Evolutionary conservation across 2,888 invertebrate species (phyloP), one percentile per base, ranked within the genome.

Genomic region (Ormyrus thymus): DNA sequence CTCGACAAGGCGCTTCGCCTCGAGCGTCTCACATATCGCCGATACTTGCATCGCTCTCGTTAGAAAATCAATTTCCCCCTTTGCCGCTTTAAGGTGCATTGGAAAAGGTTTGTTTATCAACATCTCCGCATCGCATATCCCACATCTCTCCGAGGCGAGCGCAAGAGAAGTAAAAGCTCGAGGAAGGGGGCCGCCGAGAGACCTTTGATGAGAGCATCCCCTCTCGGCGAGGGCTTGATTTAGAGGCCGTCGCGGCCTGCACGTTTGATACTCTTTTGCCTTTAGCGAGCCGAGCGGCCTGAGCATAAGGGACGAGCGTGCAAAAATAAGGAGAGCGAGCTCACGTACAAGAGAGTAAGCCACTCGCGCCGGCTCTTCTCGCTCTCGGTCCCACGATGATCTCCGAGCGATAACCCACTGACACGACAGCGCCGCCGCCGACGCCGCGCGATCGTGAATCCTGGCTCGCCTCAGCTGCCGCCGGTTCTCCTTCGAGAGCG

Each of bases 341-440:
- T 68, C 71, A 29, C 50, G 59, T 61, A 71, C 53, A 13, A 29
- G 29, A 29, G 29, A 29, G 29, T 29, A 29, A 29, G 29, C 29
- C 15, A 46, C 51, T 64, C 61, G 29, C 29, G 29, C 29, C 29
- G 29, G 29, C 29, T 29, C 29, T 29, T 29, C 29, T 29, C 29
- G 61, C 64, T 50, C 48, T 53, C 46, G 79, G 81, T 86, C 83
- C 82, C 81, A 83, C 83, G 84, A 84, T 84, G 83, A 86, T 86
- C 83, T 81, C 81, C 62, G 72, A 53, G 81, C 83, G 84, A 86
- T 86, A 85, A 85, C 84, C 86, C 83, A 85, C 82, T 85, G 84
- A 82, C 84, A 83, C 79, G 65, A 74, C 69, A 65, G 66, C 48
- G 13, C 48, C 46, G 48, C 58, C 7, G 56, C 53, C 15, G 50